Conservation (phyloP, 2,888 invertebrate species). For the Chrysomela aeneicollis region DNA sequence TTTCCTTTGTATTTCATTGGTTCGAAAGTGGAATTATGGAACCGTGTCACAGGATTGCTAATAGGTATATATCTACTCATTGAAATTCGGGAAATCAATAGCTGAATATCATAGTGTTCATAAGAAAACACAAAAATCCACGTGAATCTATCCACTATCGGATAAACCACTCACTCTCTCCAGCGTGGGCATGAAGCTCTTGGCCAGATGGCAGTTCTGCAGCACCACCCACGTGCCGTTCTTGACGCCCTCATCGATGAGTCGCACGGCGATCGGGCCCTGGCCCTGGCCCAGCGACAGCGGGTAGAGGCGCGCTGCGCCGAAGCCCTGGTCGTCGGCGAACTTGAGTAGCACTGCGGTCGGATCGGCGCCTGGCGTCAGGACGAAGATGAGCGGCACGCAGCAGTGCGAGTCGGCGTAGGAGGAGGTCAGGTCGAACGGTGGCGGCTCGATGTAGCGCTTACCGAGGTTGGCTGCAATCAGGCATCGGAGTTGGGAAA, state of each 20-base stretch:
- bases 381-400: slow-evolving; percentile 89
- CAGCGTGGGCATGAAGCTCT: slow-evolving; percentile 92
- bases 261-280: slow-evolving; percentile 85
- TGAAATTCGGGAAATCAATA: too few relatives aligned
- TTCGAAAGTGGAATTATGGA: too few relatives aligned
- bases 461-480: slow-evolving; percentile 73
- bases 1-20: too few relatives aligned
- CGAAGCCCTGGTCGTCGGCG: slow-evolving; percentile 90
- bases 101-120: too few relatives aligned
- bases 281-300: slow-evolving; percentile 94
- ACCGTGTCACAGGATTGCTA: too few relatives aligned
- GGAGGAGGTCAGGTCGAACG: slow-evolving; percentile 85
- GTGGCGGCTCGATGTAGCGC: slow-evolving; percentile 87
- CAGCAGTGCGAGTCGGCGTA: slow-evolving; percentile 86
- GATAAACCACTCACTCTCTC: too few relatives aligned
- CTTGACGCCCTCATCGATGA: slow-evolving; percentile 85
- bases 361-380: slow-evolving; percentile 94
- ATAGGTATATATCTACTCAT: too few relatives aligned
- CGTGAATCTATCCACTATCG: too few relatives aligned
- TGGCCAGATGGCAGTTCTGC: slow-evolving; percentile 95
- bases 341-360: slow-evolving; percentile 89
- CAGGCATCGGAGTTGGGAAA: neutral
- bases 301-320: slow-evolving; percentile 77
- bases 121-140: too few relatives aligned
- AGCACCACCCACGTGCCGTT: slow-evolving; percentile 92